Conservation (phyloP, 2,888 invertebrate genomes). For the Ormyrus rosae region DNA sequence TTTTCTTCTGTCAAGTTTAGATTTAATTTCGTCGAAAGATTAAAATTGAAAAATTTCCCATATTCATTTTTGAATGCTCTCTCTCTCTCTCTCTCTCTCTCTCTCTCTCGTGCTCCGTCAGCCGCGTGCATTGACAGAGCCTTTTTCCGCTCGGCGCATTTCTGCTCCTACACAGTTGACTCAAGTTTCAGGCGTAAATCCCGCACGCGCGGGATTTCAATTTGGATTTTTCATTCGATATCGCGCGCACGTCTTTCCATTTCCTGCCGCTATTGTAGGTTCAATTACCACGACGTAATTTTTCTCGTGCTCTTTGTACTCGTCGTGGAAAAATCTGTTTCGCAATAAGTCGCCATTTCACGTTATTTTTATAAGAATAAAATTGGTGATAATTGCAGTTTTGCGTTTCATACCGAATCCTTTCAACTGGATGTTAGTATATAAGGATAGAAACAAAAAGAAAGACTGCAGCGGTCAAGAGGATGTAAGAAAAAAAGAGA, state of each 20-base stretch:
- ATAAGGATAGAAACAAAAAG: background rate
- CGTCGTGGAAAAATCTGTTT: background rate
- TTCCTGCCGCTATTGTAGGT: background rate
- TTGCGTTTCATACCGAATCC: background rate
- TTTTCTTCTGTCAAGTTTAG: too few relatives aligned
- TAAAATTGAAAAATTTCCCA: too few relatives aligned
- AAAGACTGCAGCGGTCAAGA: background rate
- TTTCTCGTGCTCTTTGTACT: background rate
- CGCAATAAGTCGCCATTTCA: background rate
- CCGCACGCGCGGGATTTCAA: constrained; percentile 32
- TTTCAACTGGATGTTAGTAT: background rate
- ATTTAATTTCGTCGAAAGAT: too few relatives aligned
- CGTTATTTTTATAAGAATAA: background rate
- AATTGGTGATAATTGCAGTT: background rate
- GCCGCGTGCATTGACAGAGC: too few relatives aligned
- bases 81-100: too few relatives aligned
- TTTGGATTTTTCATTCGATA: constrained; percentile 37
- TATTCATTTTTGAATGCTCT: too few relatives aligned
- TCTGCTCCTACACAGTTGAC: background rate
- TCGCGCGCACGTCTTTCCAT: background rate
- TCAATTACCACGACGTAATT: too few relatives aligned
- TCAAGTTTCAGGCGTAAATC: constrained; percentile 17
- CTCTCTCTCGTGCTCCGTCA: too few relatives aligned
- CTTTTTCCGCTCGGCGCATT: too few relatives aligned
- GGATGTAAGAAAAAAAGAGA: background rate